phyloP scores from a whole-genome alignment of 2,888 invertebrate genomes.

The Stenichneumon culpator region DNA sequence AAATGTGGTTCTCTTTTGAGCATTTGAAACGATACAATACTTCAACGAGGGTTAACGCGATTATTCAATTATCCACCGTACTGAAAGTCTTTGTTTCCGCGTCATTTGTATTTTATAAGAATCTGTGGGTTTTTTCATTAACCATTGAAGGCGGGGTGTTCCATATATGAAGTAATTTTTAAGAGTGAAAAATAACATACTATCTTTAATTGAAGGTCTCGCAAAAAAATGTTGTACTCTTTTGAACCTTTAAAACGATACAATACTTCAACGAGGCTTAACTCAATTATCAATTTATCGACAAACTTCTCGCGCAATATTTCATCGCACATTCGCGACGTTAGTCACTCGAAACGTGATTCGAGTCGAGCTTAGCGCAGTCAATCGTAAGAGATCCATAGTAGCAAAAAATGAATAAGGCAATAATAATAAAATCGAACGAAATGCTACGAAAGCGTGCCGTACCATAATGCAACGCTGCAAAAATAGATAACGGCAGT shows the following conservation, averaged over 20 bases:
- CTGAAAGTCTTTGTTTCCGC: conserved; percentile 30
- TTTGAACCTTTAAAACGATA: neutral
- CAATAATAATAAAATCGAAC: neutral
- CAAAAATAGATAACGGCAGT: neutral
- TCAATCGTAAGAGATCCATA: neutral
- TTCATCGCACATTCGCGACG: neutral
- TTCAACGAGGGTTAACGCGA: neutral
- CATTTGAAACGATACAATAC: neutral
- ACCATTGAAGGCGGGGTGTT: neutral
- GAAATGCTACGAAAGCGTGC: neutral
- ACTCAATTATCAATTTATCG: neutral
- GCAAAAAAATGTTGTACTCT: neutral
- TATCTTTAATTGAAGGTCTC: neutral
- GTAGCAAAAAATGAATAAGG: neutral
- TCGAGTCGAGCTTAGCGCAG: neutral
- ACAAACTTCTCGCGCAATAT: neutral
- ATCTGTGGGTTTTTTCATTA: neutral
- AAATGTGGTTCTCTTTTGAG: too few relatives aligned
- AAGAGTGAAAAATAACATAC: neutral
- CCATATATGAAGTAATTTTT: neutral
- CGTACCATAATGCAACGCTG: neutral
- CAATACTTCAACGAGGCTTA: neutral
- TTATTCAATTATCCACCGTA: neutral
- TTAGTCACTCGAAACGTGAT: neutral
- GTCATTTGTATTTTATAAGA: neutral